Evolutionary conservation across 1,140 invertebrate species (phyloP), one percentile per base, ranked within the genome.

Genomic region (Megathymus violae): DNA sequence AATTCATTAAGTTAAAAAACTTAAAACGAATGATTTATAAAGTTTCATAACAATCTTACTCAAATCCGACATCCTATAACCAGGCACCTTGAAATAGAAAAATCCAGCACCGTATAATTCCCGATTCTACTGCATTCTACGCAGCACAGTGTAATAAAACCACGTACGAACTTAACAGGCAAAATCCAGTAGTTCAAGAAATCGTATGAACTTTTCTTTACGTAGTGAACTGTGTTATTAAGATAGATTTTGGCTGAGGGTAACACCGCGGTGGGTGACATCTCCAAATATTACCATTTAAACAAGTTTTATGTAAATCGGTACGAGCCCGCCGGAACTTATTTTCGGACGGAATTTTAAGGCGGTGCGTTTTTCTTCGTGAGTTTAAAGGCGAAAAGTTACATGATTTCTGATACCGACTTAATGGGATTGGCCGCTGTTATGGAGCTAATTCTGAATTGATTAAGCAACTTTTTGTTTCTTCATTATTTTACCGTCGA

Each of bases 241-340:
- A 74, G 69, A 76, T 75, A 78, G 81, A 84, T 82, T 80, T 78
- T 69, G 69, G 67, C 71, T 66, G 61, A 70, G 75, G 74, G 76
- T 62, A 74, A 65, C 77, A 74, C 72, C 76, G 82, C 72, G 83
- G 76, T 78, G 78, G 80, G 76, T 86, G 83, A 85, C 78, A 74
- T 85, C 76, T 87, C 79, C 88, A 86, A 90, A 88, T 90, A 90
- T 90, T 90, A 90, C 83, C 88, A 90, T 90, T 90, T 90, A 90
- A 90, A 90, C 86, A 90, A 89, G 86, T 90, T 90, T 90, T 90
- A 90, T 90, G 86, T 87, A 87, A 90, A 90, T 90, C 79, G 65
- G 62, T 50, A 34, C 67, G 78, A 72, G 79, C 75, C 64, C 78
- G 67, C 74, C 74, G 77, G 66, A 88, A 78, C 82, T 87, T 83